Percentiles rank a stretch among this genome's conserved stretches.
These are phyloP conservation scores for Dendrocopos noguchii DNA, from an alignment of 2,113 vertebrate species.

Conservation along the genomic window DNA sequence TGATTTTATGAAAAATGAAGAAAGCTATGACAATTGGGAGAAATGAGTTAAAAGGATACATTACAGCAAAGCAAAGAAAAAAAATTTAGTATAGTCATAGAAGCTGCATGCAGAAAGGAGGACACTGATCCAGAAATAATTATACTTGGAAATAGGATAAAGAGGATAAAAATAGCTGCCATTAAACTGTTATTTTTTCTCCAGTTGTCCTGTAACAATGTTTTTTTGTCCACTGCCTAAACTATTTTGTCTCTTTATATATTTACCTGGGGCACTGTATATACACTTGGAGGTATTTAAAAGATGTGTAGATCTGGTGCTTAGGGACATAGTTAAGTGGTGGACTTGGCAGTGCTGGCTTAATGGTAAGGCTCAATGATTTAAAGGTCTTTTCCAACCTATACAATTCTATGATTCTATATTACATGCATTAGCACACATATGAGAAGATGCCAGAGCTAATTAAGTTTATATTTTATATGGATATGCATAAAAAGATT, in stretches of 20 bases:
- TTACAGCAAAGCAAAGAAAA: neutral
- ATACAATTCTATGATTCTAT: neutral
- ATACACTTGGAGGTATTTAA: neutral
- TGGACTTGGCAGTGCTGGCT: neutral
- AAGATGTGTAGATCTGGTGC: neutral
- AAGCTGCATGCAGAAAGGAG: conserved; percentile 45
- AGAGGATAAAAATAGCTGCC: conserved; percentile 63
- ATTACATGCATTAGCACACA: neutral
- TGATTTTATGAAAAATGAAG: neutral
- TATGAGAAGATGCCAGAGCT: neutral
- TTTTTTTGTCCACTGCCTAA: neutral
- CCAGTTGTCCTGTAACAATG: conserved; percentile 28
- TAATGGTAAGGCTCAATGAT: too few relatives aligned
- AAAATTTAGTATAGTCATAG: neutral
- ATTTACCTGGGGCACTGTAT: neutral
- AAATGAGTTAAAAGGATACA: neutral
- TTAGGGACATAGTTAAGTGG: neutral
- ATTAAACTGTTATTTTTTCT: conserved; percentile 54
- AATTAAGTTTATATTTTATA: neutral
- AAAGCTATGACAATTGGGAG: neutral
- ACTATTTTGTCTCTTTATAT: neutral
- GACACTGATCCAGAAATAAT: conserved; percentile 67
- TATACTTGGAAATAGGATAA: conserved; percentile 63
- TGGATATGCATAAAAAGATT: neutral
- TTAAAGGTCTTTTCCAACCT: neutral